These are phyloP conservation scores for Virgularia gustaviana DNA, from an alignment of 92 coral and sea anemone species.

Conservation along the genomic window DNA sequence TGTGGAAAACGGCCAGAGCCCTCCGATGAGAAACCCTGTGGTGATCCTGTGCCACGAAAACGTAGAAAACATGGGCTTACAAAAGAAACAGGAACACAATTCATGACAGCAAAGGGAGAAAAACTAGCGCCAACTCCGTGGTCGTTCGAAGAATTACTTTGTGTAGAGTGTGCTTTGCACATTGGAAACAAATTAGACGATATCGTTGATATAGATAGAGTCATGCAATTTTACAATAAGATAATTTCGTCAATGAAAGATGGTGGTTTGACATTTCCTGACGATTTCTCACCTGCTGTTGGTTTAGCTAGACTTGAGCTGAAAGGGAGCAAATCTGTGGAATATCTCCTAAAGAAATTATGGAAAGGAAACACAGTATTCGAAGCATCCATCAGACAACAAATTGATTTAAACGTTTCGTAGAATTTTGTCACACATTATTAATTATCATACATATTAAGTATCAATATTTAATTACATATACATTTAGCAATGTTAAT, in stretches of 20 bases:
- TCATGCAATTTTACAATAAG: neutral
- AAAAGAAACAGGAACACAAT: slow-evolving; percentile 13
- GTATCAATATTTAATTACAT: no score
- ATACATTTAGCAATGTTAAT: no score
- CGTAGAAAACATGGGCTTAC: slow-evolving; percentile 24
- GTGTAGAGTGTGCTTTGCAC: slow-evolving; percentile 21
- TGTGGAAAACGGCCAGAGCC: slow-evolving; percentile 12
- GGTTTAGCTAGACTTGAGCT: no score
- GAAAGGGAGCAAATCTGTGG: neutral
- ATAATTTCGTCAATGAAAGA: neutral
- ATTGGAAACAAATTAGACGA: no score
- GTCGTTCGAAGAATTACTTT: slow-evolving; percentile 34
- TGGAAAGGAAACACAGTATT: neutral
- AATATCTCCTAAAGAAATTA: neutral
- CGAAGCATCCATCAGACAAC: neutral
- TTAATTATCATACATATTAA: no score
- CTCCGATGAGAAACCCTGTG: neutral
- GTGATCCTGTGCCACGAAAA: slow-evolving; percentile 36
- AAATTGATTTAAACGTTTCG: neutral
- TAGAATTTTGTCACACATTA: no score
- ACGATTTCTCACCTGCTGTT: neutral
- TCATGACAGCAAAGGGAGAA: slow-evolving; percentile 25
- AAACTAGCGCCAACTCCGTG: slow-evolving; percentile 23
- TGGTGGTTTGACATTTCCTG: neutral
- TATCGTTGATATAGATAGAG: no score